Evolutionary conservation across 2,888 invertebrate species (phyloP), one percentile per base, ranked within the genome.

Genomic region (Himalopsyche anomala): DNA sequence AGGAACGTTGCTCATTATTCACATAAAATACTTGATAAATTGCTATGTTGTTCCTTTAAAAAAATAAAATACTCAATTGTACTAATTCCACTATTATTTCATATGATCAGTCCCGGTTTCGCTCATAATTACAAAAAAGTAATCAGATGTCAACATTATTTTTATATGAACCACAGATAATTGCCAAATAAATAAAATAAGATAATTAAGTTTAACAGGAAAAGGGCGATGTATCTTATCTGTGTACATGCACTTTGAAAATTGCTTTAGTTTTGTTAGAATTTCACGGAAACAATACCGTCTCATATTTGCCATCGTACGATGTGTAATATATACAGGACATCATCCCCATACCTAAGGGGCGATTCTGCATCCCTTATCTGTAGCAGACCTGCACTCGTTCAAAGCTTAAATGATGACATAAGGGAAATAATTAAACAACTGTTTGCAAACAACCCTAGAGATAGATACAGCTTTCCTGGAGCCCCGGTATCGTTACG

Each of bases 401-500:
- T 62, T 62, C 62, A 19, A 62, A 62, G 62, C 62, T 28, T 62
- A 62, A 62, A 62, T 62, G 62, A 62, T 86, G 87, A 86, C 87
- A 87, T 86, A 87, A 86, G 86, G 84, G 86, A 87, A 87, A 86
- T 86, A 87, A 87, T 87, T 87, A 87, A 87, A 87, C 87, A 87
- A 86, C 84, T 87, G 87, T 87, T 87, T 84, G 82, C 87, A 84
- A 84, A 81, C 86, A 81, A 69, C 83, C 45, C 80, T 74, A 62
- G 28, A 19, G 19, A 62, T 62, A 62, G 62, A 62, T 62, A 62
- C 62, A 19, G 62, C 4, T 28, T 62, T 62, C 19, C 62, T 19
- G 28, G 62, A 9, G 11, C 62, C n/a, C n/a, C 62, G 28, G 62
- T 51, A 51, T 28, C 62, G 62, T 62, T 62, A 62, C 62, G 62